Evolutionary conservation across 2,888 invertebrate genomes (phyloP).

Genomic region (Idaea biselata): DNA sequence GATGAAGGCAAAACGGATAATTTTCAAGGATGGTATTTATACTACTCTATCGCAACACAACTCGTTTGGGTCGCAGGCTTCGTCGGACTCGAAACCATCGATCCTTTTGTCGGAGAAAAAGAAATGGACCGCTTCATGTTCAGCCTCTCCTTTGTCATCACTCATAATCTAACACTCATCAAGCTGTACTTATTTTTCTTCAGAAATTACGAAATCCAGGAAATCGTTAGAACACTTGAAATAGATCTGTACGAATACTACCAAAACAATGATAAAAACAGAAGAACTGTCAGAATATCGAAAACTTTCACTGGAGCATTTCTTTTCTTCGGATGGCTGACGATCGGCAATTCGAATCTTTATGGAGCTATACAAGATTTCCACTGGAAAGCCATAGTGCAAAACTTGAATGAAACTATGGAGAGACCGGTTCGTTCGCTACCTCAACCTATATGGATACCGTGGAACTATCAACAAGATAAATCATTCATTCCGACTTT

Average conservation of each 20-base stretch:
- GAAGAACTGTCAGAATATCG: slow-evolving; percentile 51
- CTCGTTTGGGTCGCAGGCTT: slow-evolving; percentile 68
- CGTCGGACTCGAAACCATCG: slow-evolving; percentile 71
- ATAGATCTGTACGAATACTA: slow-evolving; percentile 59
- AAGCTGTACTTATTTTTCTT: slow-evolving; percentile 71
- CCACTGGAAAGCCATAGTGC: slow-evolving; percentile 56
- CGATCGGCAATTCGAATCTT: slow-evolving; percentile 63
- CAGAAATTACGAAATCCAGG: slow-evolving; percentile 63
- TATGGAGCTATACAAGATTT: slow-evolving; percentile 66
- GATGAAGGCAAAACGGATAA: slow-evolving; percentile 60
- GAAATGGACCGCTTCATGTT: slow-evolving; percentile 73
- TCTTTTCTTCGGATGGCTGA: slow-evolving; percentile 70
- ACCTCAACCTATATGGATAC: slow-evolving; percentile 71
- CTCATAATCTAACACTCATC: slow-evolving; percentile 68
- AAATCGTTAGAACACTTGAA: slow-evolving; percentile 61
- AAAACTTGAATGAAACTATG: slow-evolving; percentile 47
- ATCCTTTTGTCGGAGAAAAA: slow-evolving; percentile 71
- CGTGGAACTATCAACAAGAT: slow-evolving; percentile 68
- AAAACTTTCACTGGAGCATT: slow-evolving; percentile 60
- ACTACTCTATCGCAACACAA: slow-evolving; percentile 63
- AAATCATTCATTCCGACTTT: slow-evolving; percentile 59
- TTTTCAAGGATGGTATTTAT: slow-evolving; percentile 63
- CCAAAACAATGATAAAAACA: slow-evolving; percentile 56
- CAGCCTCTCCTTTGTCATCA: slow-evolving; percentile 71
- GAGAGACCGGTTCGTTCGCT: slow-evolving; percentile 52